Evolutionary conservation across 2,797 vertebrate genomes (phyloP).

Genomic region (Bufotes viridis): DNA sequence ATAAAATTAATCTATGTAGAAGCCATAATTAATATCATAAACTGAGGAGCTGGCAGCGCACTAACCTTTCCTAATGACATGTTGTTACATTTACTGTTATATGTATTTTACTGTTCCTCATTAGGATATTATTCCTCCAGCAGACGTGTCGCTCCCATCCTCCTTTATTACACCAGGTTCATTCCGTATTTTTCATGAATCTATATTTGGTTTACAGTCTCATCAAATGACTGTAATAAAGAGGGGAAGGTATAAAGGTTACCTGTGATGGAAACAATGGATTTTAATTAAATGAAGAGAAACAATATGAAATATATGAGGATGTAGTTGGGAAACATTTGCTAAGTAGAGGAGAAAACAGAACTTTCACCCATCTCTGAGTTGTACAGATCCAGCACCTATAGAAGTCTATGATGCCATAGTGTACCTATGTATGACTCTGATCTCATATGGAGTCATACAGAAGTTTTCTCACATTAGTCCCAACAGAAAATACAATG

Average conservation of each 20-base stretch:
- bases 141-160: background rate
- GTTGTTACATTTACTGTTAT: slow-evolving; percentile 43
- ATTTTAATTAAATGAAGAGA: background rate
- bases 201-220: background rate
- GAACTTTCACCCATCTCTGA: background rate
- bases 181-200: background rate
- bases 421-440: no score
- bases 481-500: no score
- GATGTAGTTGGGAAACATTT: background rate
- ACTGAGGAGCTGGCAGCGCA: background rate
- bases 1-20: slow-evolving; percentile 35
- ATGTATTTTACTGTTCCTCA: slow-evolving; percentile 35
- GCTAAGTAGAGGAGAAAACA: background rate
- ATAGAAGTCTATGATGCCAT: no score
- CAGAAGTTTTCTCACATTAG: no score
- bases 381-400: no score
- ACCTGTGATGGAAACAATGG: background rate
- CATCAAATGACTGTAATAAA: background rate
- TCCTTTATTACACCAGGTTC: background rate
- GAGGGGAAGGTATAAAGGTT: background rate
- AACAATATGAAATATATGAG: background rate
- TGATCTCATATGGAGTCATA: no score
- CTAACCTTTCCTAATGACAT: slow-evolving; percentile 38
- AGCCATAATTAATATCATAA: slow-evolving; percentile 40
- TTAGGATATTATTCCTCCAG: slow-evolving; percentile 17